Evolutionary conservation across 1,140 invertebrate genomes (phyloP), one percentile per base, ranked within the genome.

Genomic region (Drosophila mayri): DNA sequence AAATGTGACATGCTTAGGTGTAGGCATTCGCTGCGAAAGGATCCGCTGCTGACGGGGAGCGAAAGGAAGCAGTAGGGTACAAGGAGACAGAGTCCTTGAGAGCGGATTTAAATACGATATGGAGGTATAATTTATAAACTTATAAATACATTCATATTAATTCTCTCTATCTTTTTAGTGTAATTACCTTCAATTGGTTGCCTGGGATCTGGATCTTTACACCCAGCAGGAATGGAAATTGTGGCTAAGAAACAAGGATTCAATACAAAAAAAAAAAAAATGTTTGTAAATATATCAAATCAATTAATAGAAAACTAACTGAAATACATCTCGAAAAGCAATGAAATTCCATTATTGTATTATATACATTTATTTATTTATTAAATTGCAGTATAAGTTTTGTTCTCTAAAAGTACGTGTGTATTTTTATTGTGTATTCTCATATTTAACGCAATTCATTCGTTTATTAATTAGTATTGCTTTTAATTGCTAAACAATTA

Each of bases 1-100:
- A 93, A 93, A 74, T 81, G 92, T 55, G 92, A 93, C 76, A 92
- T 93, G 91, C 52, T 92, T 37, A 78, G 92, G 20, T 93, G 92
- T 63, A 83, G 82, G 32, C 91, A 92, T 35, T 91, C 87, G 6
- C 85, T 77, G 43, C 60, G 85, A 9, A 74, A 77, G 11, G 64
- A 14, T 61, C 16, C 28, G 0, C 7, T n/a, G 25, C 25, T 20
- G 38, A 10, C n/a, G 52, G 46, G 20, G 43, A 60, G 4, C 28
- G 30, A 38, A 3, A 4, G 12, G 37, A 43, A 11, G 38, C 52
- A 3, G 14, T 37, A 22, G 49, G 6, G 5, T n/a, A 50, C 11
- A 9, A 3, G 11, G 12, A 22, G 12, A 22, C 1, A 25, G 28
- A 30, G 6, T 50, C n/a, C 4, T n/a, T 49, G 16, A 11, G 16